Base-by-base conservation (phyloP, 2,797 vertebrate genomes). In the Poecilia velifera region DNA sequence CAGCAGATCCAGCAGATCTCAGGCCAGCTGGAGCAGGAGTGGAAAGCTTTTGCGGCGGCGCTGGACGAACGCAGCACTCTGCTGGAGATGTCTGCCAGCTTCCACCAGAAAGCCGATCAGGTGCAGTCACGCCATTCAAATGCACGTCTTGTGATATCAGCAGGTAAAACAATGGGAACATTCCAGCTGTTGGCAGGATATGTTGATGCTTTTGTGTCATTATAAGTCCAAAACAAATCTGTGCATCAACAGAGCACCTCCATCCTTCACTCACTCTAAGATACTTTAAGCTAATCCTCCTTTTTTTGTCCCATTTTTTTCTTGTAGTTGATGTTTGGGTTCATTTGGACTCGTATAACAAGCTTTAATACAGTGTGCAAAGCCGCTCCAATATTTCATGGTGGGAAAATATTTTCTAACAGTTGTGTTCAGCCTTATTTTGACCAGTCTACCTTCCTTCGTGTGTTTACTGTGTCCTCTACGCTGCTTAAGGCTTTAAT, bases 1-100 rank as follows among this genome's bases (percentile, higher is more conserved):
- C 97, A 98, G 94, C 98, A 99, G 93, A 99, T 99, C 89, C 98
- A 99, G 87, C 98, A 99, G 96, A 99, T 99, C 73, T 98, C 98
- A 4, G 95, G 95, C 82, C 98, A 99, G 94, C 79, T 99, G 93
- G 98, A 99, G 87, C 97, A 99, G 90, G 98, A 99, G 88, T 99
- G 98, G 98, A 99, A 99, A 91, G 97, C 98, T 0, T 99, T 99
- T 12, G 98, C 98, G 2, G 98, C 98, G 3, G 98, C 98, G 10
- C 93, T 99, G 93, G 98, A 99, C 0, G 98, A 99, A 84, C 97
- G 98, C 77, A 99, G 98, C 93, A 98, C 98, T 0, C 93, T 99
- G 87, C 92, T 99, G 91, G 98, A 99, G 92, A 99, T 99, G 98
- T 99, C 98, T 28, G 97, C 98, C 81, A 95, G 97, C 81, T 99